phyloP scores from a whole-genome alignment of 2,888 invertebrate species.

The Leptinotarsa peninsularis region DNA sequence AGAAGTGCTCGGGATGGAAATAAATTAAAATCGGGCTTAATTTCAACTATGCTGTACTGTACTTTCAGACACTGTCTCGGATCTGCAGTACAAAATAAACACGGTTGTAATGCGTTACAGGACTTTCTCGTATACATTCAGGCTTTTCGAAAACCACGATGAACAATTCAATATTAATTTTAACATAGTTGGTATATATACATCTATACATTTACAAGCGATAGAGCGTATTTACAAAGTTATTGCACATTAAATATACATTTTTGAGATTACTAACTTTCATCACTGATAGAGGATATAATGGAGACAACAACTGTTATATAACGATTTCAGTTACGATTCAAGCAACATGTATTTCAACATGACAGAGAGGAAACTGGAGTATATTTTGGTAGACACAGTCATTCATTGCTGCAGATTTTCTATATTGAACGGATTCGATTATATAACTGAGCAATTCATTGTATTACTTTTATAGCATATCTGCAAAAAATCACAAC shows the following conservation, averaged over 20 bases:
- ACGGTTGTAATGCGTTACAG: conserved; percentile 14
- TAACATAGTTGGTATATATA: conserved; percentile 57
- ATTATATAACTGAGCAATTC: conserved; percentile 61
- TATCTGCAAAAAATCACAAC: conserved; percentile 58
- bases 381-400: conserved; percentile 37
- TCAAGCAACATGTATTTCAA: conserved; percentile 49
- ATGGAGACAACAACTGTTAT: conserved; percentile 45
- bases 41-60: conserved; percentile 7
- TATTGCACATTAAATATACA: conserved; percentile 68
- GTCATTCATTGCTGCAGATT: conserved; percentile 20
- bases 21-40: conserved; percentile 29
- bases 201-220: conserved; percentile 66
- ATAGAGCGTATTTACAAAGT: conserved; percentile 64
- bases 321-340: conserved; percentile 41
- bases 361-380: conserved; percentile 43
- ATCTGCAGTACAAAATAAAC: conserved; percentile 5
- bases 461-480: conserved; percentile 56
- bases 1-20: conserved; percentile 48
- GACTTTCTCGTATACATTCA: conserved; percentile 62
- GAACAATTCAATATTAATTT: conserved; percentile 42
- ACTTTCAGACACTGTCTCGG: conserved; percentile 1
- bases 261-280: conserved; percentile 47
- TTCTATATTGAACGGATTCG: conserved; percentile 29
- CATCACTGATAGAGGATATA: conserved; percentile 46
- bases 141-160: conserved; percentile 49